A percentile compares a stretch with the other conserved stretches of the same genome.
phyloP scores from a whole-genome alignment of 1,140 invertebrate species.

The Lanistes nyassanus region DNA sequence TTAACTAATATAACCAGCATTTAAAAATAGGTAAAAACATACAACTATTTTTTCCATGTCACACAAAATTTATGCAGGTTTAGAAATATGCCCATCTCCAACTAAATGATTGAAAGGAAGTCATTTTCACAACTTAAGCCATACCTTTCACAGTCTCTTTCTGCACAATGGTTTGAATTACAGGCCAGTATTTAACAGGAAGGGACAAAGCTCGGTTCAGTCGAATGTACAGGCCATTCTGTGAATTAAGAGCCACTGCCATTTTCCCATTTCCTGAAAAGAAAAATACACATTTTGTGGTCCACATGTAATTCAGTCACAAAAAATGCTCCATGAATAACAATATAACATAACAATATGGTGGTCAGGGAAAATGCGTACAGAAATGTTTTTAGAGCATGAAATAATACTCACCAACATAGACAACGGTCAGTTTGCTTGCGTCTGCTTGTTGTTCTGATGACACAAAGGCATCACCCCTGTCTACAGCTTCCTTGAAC shows the following conservation, averaged over 20 bases:
- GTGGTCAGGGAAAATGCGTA: background rate
- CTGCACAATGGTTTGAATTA: conserved; percentile 73
- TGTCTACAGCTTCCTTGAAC: conserved; percentile 71
- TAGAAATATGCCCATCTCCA: background rate
- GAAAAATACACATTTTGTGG: background rate
- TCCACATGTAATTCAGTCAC: background rate
- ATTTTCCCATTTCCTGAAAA: conserved; percentile 76
- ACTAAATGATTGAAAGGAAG: background rate
- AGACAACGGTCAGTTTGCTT: conserved; percentile 76
- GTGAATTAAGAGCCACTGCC: conserved; percentile 74
- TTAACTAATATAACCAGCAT: too few species aligned
- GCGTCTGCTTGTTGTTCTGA: conserved; percentile 68
- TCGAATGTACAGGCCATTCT: conserved; percentile 72
- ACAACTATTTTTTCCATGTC: too few species aligned
- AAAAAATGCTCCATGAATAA: background rate
- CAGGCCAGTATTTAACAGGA: conserved; percentile 78
- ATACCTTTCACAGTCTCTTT: conserved; percentile 73
- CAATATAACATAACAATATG: background rate
- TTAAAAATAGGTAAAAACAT: too few species aligned
- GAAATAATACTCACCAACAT: conserved; percentile 71
- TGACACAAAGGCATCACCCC: conserved; percentile 78
- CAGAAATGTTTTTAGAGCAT: too few species aligned
- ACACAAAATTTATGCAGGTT: too few species aligned
- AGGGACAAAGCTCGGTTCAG: conserved; percentile 77
- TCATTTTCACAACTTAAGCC: conserved; percentile 48